Conservation (phyloP, 2,113 vertebrate species). For the rabbit (Oryctolagus cuniculus) region DNA sequence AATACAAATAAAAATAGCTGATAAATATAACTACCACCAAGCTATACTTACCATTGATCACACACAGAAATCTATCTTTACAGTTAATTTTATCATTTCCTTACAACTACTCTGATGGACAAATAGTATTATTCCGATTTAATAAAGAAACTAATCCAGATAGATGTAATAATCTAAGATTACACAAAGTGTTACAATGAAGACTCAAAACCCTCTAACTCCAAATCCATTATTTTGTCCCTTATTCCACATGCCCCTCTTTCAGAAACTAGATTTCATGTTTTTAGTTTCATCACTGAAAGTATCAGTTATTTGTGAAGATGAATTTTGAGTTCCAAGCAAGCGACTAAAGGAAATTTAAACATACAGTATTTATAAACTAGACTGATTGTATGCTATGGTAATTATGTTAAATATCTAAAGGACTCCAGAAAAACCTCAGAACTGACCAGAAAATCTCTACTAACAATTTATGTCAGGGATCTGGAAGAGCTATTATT, state of each 20-base stretch:
- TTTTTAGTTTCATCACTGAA: neutral
- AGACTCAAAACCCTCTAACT: neutral
- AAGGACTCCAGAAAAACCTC: slow-evolving; percentile 6
- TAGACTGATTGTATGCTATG: neutral
- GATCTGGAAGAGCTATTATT: slow-evolving; percentile 10
- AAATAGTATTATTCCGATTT: slow-evolving; percentile 20
- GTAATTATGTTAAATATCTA: neutral
- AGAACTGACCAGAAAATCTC: neutral
- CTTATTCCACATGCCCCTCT: neutral
- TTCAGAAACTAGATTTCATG: slow-evolving; percentile 46
- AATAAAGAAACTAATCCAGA: neutral
- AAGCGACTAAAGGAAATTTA: slow-evolving; percentile 20
- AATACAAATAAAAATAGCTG: neutral
- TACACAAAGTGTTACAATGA: neutral
- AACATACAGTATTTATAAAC: neutral
- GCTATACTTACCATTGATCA: neutral
- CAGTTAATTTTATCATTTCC: slow-evolving; percentile 1
- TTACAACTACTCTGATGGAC: neutral
- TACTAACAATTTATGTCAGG: neutral
- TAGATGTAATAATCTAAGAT: neutral
- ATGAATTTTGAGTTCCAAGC: neutral
- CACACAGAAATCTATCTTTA: slow-evolving; percentile 38
- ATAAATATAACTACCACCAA: neutral
- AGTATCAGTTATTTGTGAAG: neutral
- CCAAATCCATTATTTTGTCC: neutral